Evolutionary conservation across 1,140 invertebrate genomes (phyloP).

Genomic region (Elymnias hypermnestra): DNA sequence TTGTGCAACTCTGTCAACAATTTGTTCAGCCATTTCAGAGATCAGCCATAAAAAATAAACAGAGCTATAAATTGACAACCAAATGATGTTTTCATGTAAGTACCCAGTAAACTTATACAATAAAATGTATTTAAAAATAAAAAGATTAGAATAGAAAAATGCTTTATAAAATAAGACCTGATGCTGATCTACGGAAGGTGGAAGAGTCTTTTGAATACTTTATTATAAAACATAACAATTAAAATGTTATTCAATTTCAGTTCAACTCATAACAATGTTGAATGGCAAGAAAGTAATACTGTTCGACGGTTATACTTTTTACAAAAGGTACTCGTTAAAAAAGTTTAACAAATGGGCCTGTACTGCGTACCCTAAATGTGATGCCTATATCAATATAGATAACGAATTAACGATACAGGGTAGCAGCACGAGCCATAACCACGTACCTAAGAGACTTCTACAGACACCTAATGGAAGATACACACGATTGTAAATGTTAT

Average conservation of each 20-base stretch:
- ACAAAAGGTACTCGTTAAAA: constrained; percentile 24
- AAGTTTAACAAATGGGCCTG: constrained; percentile 30
- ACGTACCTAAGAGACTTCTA: background rate
- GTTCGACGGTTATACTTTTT: constrained; percentile 33
- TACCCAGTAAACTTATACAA: too few species aligned
- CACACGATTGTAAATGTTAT: constrained; percentile 9
- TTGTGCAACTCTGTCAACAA: too few species aligned
- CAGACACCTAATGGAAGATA: constrained; percentile 14
- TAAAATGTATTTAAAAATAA: too few species aligned
- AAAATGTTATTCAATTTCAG: constrained; percentile 20
- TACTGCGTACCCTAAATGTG: constrained; percentile 31
- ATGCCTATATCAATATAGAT: constrained; percentile 23
- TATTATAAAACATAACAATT: too few species aligned
- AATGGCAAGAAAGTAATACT: constrained; percentile 28
- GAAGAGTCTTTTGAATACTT: too few species aligned
- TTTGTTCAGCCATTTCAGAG: too few species aligned
- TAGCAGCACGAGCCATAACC: constrained; percentile 9
- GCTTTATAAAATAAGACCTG: too few species aligned
- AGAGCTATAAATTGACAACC: too few species aligned
- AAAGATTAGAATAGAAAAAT: too few species aligned
- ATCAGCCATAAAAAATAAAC: too few species aligned
- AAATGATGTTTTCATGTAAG: too few species aligned
- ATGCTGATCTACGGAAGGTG: too few species aligned
- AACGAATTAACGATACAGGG: constrained; percentile 7
- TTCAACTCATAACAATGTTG: constrained; percentile 28